Evolutionary conservation across 2,888 invertebrate genomes (phyloP), one percentile per base, ranked within the genome.

Genomic region (Tromatobia lineatoria): DNA sequence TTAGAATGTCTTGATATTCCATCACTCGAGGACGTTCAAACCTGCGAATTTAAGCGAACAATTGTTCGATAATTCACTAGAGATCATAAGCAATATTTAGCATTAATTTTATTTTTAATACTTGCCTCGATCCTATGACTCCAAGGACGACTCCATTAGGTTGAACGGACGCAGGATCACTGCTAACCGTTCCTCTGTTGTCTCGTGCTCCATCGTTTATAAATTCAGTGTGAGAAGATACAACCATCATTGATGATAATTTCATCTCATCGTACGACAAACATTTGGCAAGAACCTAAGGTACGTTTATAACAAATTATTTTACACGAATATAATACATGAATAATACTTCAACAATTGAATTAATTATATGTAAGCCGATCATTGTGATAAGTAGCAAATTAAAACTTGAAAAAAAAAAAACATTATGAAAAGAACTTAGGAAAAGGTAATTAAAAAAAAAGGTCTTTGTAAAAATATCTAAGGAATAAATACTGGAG

Each of bases 241-340:
- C 94, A 38, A 94, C 95, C 69, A 96, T 93, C 93, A 96, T 94
- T 0, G 95, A 94, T 0, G 96, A 95, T 1, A 96, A 86, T 88
- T 96, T 96, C 87, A 96, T 94, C 91, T 96, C 96, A 74, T 96
- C 96, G 87, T 96, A 96, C 71, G 96, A 96, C 29, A 96, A 91
- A 85, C 95, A 95, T 86, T 95, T 94, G 25, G 94, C 94, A 3
- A 96, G 90, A 0, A 95, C 83, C 92, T 92, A 75, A 34, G 50
- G 59, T 69, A 7, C 20, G 15, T 61, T 61, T 34, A 20, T 38
- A 11, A 7, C 3, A 4, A 57, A 11, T 57, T 23, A 54, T 7
- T 34, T 8, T 7, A 7, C 34, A n/a, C n/a, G n/a, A n/a, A n/a
- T n/a, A n/a, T n/a, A n/a, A n/a, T n/a, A n/a, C n/a, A n/a, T n/a